Percentiles rank a stretch among this genome's conserved stretches.
Evolutionary conservation across 2,888 invertebrate species (phyloP).

Genomic region (Osmoderma eremita): DNA sequence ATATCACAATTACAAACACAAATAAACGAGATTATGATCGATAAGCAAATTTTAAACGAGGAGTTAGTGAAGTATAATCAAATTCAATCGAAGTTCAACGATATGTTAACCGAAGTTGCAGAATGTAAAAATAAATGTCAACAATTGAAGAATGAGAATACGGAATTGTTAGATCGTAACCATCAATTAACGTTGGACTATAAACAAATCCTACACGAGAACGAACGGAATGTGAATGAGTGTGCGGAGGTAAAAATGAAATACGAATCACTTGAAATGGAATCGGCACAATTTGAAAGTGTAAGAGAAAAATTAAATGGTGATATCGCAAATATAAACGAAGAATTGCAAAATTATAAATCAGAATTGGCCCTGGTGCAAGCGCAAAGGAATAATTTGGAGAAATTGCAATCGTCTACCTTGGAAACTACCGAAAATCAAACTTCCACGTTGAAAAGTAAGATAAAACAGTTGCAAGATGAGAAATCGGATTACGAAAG

Average conservation of each 20-base stretch:
- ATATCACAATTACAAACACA: constrained; percentile 27
- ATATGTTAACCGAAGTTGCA: constrained; percentile 4
- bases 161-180: constrained; percentile 53
- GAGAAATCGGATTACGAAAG: constrained; percentile 34
- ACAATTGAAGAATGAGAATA: constrained; percentile 51
- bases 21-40: constrained; percentile 16
- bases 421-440: constrained; percentile 23
- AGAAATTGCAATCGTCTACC: constrained; percentile 20
- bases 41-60: constrained; percentile 35
- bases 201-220: constrained; percentile 56
- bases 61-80: constrained; percentile 24
- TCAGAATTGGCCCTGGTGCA: constrained; percentile 14
- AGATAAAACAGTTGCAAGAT: constrained; percentile 24
- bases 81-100: constrained; percentile 17
- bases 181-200: constrained; percentile 56
- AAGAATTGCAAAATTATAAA: constrained; percentile 12
- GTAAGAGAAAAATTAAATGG: constrained; percentile 37
- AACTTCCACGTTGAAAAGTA: constrained; percentile 24
- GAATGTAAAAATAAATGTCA: constrained; percentile 33
- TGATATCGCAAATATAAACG: constrained; percentile 40
- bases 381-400: constrained; percentile 8
- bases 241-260: constrained; percentile 56
- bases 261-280: constrained; percentile 47
- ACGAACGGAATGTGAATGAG: constrained; percentile 53
- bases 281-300: constrained; percentile 27